Evolutionary conservation across 2,113 vertebrate species (phyloP).

Genomic region (Hippocampus zosterae): DNA sequence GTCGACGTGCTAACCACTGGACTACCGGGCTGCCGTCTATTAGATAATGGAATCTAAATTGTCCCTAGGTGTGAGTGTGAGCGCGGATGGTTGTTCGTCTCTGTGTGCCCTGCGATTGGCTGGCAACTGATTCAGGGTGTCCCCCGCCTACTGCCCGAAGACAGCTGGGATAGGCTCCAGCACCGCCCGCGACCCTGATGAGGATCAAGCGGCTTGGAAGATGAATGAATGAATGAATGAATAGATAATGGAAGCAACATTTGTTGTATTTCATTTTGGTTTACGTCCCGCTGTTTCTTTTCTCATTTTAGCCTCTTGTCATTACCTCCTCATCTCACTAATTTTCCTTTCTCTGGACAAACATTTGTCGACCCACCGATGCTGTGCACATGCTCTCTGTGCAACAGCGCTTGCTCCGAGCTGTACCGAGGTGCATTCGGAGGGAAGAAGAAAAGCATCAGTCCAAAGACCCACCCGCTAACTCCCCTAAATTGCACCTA

Average conservation of each 20-base stretch:
- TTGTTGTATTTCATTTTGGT: background rate
- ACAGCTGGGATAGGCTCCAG: too few relatives aligned
- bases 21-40: too few relatives aligned
- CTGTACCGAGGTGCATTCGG: conserved; percentile 47
- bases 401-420: conserved; percentile 44
- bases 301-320: background rate
- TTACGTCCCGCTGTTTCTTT: background rate
- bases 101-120: too few relatives aligned
- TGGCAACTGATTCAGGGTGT: too few relatives aligned
- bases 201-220: too few relatives aligned
- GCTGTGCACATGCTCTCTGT: background rate
- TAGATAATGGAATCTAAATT: too few relatives aligned
- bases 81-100: too few relatives aligned
- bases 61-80: too few relatives aligned
- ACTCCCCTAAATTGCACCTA: conserved; percentile 63
- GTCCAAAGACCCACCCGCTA: conserved; percentile 57
- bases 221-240: too few relatives aligned
- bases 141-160: too few relatives aligned
- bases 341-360: background rate
- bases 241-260: background rate
- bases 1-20: too few relatives aligned
- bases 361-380: background rate
- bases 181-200: too few relatives aligned
- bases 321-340: background rate
- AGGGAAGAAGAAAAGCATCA: conserved; percentile 35